phyloP scores from a whole-genome alignment of 2,888 invertebrate genomes.

The Mimas tiliae region DNA sequence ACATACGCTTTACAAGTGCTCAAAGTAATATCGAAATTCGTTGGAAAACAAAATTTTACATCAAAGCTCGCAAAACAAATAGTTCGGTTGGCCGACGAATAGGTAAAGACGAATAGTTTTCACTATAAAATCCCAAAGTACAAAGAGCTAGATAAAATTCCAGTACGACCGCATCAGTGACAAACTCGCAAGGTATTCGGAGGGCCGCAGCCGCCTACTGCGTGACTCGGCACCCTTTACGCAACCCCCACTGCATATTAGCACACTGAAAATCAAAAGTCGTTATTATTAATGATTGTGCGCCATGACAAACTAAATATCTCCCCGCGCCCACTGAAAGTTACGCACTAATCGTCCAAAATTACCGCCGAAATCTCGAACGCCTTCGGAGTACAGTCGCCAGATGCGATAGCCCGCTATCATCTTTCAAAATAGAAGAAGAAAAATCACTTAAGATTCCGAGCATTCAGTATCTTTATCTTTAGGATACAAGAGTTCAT shows the following conservation, averaged over 20 bases:
- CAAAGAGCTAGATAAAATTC: constrained; percentile 84
- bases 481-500: constrained; percentile 83
- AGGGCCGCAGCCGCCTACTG: constrained; percentile 72
- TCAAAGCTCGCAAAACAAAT: constrained; percentile 73
- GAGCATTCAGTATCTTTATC: constrained; percentile 83
- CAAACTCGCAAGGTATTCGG: constrained; percentile 79
- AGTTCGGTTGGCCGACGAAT: constrained; percentile 69
- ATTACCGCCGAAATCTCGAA: constrained; percentile 65
- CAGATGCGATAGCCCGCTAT: constrained; percentile 75
- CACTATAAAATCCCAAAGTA: constrained; percentile 75
- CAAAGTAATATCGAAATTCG: constrained; percentile 27
- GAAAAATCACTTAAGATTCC: constrained; percentile 83
- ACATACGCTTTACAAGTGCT: not conserved
- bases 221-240: constrained; percentile 76
- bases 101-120: constrained; percentile 77
- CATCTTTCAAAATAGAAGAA: constrained; percentile 76
- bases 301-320: constrained; percentile 83
- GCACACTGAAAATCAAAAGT: constrained; percentile 82
- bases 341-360: constrained; percentile 71
- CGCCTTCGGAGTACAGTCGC: constrained; percentile 68
- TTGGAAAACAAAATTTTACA: constrained; percentile 42
- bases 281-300: constrained; percentile 81
- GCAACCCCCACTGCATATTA: constrained; percentile 78
- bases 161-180: constrained; percentile 77
- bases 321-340: constrained; percentile 64